A percentile compares a stretch with the other conserved stretches of the same genome.
These are phyloP conservation scores for Chrysocyon brachyurus DNA, from an alignment of 2,797 vertebrate species.

Conservation along the genomic window DNA sequence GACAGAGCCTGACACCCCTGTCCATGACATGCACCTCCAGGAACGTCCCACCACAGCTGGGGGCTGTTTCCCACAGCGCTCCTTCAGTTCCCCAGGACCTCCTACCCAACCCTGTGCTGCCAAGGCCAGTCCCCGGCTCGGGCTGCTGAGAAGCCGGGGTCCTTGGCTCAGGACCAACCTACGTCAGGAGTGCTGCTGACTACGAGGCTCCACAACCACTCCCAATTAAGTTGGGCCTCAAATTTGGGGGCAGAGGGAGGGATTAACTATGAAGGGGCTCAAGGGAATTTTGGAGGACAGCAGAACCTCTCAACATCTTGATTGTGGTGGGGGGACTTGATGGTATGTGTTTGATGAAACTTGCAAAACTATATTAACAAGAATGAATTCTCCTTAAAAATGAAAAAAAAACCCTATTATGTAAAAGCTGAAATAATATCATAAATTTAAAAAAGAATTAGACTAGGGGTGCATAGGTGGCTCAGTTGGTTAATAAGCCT, in stretches of 20 bases:
- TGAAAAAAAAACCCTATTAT: not conserved
- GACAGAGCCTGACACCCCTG: not conserved
- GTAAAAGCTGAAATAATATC: not conserved
- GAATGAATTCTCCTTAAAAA: not conserved
- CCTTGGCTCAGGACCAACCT: not conserved
- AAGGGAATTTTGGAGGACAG: accelerated
- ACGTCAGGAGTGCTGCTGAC: accelerated
- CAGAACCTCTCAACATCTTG: not conserved
- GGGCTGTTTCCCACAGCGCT: not conserved
- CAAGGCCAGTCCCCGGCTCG: not conserved
- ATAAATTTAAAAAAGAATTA: not conserved
- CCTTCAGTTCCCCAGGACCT: not conserved
- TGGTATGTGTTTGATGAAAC: not conserved
- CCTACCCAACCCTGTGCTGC: accelerated
- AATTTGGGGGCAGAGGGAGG: not conserved
- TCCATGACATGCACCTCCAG: not conserved
- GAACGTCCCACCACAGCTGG: not conserved
- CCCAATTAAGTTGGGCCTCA: not conserved
- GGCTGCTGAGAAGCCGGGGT: not conserved
- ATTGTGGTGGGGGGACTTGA: no score
- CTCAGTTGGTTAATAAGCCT: no score
- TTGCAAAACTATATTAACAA: not conserved
- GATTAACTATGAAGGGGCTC: not conserved
- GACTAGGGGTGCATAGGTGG: not conserved
- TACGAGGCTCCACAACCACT: accelerated